These are phyloP conservation scores for Pelagia noctiluca DNA, from an alignment of 30 jellyfish, hydroid and myxozoan species.

Conservation along the genomic window DNA sequence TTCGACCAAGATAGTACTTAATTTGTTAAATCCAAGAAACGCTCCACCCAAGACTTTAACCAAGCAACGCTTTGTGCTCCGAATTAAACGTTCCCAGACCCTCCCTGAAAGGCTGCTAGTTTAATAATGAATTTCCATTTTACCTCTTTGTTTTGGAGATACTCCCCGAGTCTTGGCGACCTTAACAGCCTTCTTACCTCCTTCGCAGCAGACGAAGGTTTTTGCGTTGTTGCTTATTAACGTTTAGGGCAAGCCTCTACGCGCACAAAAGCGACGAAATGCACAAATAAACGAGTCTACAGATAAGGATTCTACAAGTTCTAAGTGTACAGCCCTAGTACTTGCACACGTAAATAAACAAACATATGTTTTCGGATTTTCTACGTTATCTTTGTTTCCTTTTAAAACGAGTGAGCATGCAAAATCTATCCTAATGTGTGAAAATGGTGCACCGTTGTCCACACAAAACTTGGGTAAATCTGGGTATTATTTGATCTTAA, in stretches of 20 bases:
- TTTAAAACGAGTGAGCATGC: slow-evolving; percentile 44
- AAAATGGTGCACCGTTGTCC: slow-evolving; percentile 68
- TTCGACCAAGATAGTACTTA: slow-evolving; percentile 41
- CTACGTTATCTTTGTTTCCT: neutral
- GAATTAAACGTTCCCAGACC: slow-evolving; percentile 47
- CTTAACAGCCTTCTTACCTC: slow-evolving; percentile 4
- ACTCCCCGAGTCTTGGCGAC: neutral
- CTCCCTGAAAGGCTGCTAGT: slow-evolving; percentile 55
- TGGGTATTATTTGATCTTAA: slow-evolving; percentile 16
- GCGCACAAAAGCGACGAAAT: slow-evolving; percentile 17
- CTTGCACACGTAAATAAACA: slow-evolving; percentile 54
- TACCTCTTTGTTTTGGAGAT: neutral
- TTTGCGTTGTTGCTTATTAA: too few relatives aligned
- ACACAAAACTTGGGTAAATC: slow-evolving; percentile 49
- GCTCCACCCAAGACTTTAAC: slow-evolving; percentile 31
- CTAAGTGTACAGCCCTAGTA: slow-evolving; percentile 63
- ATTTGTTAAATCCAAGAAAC: neutral
- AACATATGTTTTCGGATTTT: too few relatives aligned
- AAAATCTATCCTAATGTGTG: slow-evolving; percentile 40
- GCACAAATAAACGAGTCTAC: slow-evolving; percentile 24
- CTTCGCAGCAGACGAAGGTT: slow-evolving; percentile 37
- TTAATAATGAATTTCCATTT: slow-evolving; percentile 38
- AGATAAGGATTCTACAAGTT: slow-evolving; percentile 13
- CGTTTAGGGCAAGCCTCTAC: too few relatives aligned
- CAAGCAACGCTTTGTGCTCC: slow-evolving; percentile 31